Percentiles rank a stretch among this genome's conserved stretches.
Evolutionary conservation across 2,113 vertebrate species (phyloP).

Genomic region (Eleginops maclovinus): DNA sequence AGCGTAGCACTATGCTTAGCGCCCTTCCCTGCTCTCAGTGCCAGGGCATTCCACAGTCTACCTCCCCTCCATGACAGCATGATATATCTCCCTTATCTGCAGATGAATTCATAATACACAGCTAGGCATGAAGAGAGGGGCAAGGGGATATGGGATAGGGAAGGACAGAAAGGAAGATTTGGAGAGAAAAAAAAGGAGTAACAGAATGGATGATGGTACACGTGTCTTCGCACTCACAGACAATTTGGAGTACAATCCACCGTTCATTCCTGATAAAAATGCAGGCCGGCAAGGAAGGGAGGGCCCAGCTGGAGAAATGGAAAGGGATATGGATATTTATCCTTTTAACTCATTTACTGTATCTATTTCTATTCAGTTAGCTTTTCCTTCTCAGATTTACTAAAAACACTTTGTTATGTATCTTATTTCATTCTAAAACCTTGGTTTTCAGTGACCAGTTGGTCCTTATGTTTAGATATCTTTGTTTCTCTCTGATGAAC

Average conservation of each 20-base stretch:
- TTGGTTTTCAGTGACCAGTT: background rate
- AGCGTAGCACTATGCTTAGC: constrained; percentile 50
- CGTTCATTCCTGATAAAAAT: constrained; percentile 36
- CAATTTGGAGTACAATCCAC: constrained; percentile 46
- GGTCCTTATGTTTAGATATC: background rate
- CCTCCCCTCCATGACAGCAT: constrained; percentile 77
- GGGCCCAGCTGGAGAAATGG: constrained; percentile 13
- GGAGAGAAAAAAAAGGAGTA: constrained; percentile 22
- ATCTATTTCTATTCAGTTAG: background rate
- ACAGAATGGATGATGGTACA: constrained; percentile 47
- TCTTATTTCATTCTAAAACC: background rate
- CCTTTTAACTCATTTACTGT: constrained; percentile 6
- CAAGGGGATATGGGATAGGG: constrained; percentile 52
- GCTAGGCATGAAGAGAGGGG: constrained; percentile 55
- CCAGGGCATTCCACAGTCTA: constrained; percentile 79
- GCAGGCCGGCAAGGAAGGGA: constrained; percentile 11
- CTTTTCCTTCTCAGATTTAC: constrained; percentile 8
- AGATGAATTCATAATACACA: constrained; percentile 76
- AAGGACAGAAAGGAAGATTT: constrained; percentile 54
- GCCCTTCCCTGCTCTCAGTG: constrained; percentile 65
- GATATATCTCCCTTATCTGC: constrained; percentile 80
- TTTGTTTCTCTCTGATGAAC: constrained; percentile 3
- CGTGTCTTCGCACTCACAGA: constrained; percentile 44
- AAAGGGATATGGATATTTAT: background rate
- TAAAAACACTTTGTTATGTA: constrained; percentile 6